These are phyloP conservation scores for Ameiurus melas DNA, from an alignment of 2,113 vertebrate species.

Conservation along the genomic window DNA sequence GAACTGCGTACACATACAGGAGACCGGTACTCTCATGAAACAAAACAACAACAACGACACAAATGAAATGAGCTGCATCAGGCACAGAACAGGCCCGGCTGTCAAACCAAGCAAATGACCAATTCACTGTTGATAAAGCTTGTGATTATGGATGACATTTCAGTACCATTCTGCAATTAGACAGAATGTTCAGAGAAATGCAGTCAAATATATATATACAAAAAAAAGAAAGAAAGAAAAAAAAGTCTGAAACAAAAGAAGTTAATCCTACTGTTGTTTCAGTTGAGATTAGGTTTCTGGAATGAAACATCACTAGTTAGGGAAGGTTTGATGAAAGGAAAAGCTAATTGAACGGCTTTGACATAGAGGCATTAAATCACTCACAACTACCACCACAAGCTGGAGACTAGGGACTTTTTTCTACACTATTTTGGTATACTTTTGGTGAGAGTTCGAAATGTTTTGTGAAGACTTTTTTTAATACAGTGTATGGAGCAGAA, in stretches of 20 bases:
- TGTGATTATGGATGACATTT: conserved; percentile 16
- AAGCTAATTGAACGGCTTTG: neutral
- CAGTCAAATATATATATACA: neutral
- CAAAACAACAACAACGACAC: neutral
- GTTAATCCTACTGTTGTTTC: neutral
- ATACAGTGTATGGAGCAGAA: neutral
- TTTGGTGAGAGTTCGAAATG: neutral
- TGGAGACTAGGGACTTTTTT: neutral
- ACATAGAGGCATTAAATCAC: neutral
- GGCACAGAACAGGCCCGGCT: conserved; percentile 16
- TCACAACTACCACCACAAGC: neutral
- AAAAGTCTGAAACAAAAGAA: neutral
- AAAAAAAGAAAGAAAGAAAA: neutral
- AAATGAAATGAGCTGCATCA: conserved; percentile 25
- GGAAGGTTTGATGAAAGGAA: neutral
- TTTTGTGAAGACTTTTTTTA: neutral
- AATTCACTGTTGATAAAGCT: neutral
- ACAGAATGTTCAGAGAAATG: neutral
- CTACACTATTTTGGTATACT: neutral
- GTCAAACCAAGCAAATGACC: neutral
- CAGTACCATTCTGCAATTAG: conserved; percentile 9
- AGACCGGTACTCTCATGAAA: conserved; percentile 19
- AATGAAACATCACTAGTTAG: conserved; percentile 17
- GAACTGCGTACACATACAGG: conserved; percentile 56
- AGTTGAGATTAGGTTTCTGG: neutral